Conservation (phyloP, 1,140 invertebrate species). For the Zaprionus davidi region DNA sequence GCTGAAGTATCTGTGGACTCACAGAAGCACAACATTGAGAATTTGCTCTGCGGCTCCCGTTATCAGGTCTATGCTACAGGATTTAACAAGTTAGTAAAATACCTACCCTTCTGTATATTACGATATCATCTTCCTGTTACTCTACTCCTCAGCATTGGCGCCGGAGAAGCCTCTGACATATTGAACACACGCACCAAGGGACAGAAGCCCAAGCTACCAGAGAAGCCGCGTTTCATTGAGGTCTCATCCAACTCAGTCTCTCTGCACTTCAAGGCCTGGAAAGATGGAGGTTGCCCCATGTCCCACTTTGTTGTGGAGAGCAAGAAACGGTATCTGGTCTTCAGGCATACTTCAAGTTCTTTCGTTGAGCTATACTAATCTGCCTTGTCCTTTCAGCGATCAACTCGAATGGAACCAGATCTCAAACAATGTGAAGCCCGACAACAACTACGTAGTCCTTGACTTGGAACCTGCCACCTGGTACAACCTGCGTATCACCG, state of each 20-base stretch:
- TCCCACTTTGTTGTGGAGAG: slow-evolving; percentile 97
- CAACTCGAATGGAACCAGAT: slow-evolving; percentile 96
- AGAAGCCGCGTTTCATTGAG: slow-evolving; percentile 94
- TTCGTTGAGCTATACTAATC: not conserved
- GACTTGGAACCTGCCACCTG: slow-evolving; percentile 96
- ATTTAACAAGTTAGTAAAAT: slow-evolving; percentile 90
- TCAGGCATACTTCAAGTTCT: not conserved
- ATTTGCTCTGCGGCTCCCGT: slow-evolving; percentile 94
- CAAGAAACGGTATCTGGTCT: slow-evolving; percentile 91
- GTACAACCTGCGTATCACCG: slow-evolving; percentile 96
- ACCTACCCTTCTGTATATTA: not conserved
- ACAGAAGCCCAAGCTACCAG: slow-evolving; percentile 94
- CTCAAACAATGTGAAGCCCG: slow-evolving; percentile 95
- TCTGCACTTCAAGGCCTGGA: slow-evolving; percentile 96
- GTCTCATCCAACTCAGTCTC: slow-evolving; percentile 96
- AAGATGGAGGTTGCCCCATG: slow-evolving; percentile 97
- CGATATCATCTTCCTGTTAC: not conserved
- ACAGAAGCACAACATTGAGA: slow-evolving; percentile 93
- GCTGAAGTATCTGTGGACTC: slow-evolving; percentile 89
- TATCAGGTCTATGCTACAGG: slow-evolving; percentile 96
- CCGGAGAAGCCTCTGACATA: slow-evolving; percentile 93
- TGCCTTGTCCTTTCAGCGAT: slow-evolving; percentile 85
- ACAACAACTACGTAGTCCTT: slow-evolving; percentile 94
- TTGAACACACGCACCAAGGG: slow-evolving; percentile 94
- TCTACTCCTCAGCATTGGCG: slow-evolving; percentile 90